Base-by-base conservation (phyloP, 2,797 vertebrate species). In the Alectoris magna region DNA sequence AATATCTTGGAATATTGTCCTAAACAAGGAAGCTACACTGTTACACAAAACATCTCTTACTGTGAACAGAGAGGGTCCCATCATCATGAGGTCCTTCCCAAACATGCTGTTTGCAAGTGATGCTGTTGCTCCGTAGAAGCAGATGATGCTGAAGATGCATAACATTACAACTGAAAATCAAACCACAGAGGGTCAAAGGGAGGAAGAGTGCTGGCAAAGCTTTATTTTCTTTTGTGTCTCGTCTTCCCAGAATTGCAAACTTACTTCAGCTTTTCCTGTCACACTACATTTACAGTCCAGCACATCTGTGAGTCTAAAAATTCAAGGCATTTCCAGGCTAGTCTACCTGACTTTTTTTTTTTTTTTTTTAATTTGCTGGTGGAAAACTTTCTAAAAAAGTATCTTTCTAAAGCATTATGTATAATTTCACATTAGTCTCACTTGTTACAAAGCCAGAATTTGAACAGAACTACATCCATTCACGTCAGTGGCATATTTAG, bases 71-170 rank as follows among this genome's bases (percentile, higher is more conserved):
- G 98, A 39, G 31, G 98, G 97, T 16, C 98, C 98, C 96, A 98
- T 91, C 69, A 98, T 94, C 41, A 99, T 96, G 14, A 99, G 82
- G 17, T 96, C 97, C 91, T 97, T 97, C 73, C 97, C 98, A 79
- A 98, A 98, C 94, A 97, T 96, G 89, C 96, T 94, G 93, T 98
- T 99, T 36, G 98, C 39, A 69, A 98, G 94, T 2, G 98, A 98
- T 24, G 98, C 98, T 36, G 98, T 46, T 72, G 97, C 96, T 70
- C 98, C 98, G 0, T 99, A 99, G 78, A 98, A 78, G 64, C 98
- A 99, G 93, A 98, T 87, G 27, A 97, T 90, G 67, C 98, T 96
- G 70, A 98, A 81, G 62, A 98, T 59, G 60, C 97, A 97, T 60
- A 99, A 93, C 96, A 98, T 97, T 58, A 97, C 98, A 81, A 98